These are phyloP conservation scores for Patella pellucida DNA, from an alignment of 2,888 invertebrate species.

Conservation along the genomic window DNA sequence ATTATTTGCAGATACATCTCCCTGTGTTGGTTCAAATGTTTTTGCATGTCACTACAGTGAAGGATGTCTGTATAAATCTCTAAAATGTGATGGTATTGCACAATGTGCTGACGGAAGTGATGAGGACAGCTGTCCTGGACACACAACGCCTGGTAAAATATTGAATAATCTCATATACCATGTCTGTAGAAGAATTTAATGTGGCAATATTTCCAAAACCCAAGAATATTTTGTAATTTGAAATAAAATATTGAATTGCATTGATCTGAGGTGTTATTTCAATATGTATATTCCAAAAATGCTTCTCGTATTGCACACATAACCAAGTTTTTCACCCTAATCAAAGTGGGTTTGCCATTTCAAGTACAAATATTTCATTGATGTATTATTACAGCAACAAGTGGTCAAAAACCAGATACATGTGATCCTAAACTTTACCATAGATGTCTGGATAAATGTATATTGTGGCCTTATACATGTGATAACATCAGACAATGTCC, in stretches of 20 bases:
- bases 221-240: too few relatives aligned
- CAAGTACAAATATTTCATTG: too few relatives aligned
- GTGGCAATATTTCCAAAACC: too few relatives aligned
- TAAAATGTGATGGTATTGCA: conserved; percentile 64
- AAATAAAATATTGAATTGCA: too few relatives aligned
- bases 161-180: too few relatives aligned
- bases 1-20: background rate
- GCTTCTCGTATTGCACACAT: too few relatives aligned
- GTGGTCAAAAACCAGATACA: background rate
- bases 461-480: conserved; percentile 46
- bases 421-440: too few relatives aligned
- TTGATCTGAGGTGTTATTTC: too few relatives aligned
- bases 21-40: conserved; percentile 54
- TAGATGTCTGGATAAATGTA: conserved; percentile 21
- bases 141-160: background rate
- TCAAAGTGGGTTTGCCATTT: too few relatives aligned
- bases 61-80: conserved; percentile 76
- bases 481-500: conserved; percentile 51
- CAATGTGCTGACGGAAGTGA: conserved; percentile 80
- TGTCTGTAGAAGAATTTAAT: too few relatives aligned
- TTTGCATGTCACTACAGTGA: conserved; percentile 75
- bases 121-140: conserved; percentile 72
- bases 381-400: background rate
- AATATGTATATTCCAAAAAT: too few relatives aligned
- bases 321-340: too few relatives aligned